Base-by-base conservation (phyloP, 2,113 vertebrate genomes). In the Tragulus kanchil region DNA sequence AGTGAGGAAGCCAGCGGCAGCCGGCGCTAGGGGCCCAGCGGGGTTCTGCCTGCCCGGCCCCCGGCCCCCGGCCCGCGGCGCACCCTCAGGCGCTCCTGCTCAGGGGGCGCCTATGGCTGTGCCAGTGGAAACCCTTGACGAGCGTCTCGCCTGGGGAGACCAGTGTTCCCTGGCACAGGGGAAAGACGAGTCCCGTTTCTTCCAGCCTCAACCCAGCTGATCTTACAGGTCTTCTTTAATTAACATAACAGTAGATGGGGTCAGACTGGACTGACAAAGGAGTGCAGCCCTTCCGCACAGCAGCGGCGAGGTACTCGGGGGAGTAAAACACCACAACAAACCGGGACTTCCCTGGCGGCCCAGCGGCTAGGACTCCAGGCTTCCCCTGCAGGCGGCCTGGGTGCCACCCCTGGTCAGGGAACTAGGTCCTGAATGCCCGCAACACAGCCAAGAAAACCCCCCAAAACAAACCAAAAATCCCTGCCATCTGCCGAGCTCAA, bases 241-340 rank as follows among this genome's bases (percentile, higher is more conserved):
- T 25, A 45, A 45, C 0, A 0, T 59, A 8, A 25, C 5, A 52
- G 10, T 14, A 36, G 4, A 9, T 59, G 26, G 19, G n/a, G 10
- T 65, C 48, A 59, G 67, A 23, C 13, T 16, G 52, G 52, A 52
- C 31, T 69, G 25, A 25, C 42, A 15, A 3, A 52, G 2, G 28
- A 3, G 17, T 1, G 62, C 0, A 65, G 82, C 48, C 83, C 56
- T 56, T 25, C 4, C 0, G 36, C 50, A 31, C 78, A 31, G 5
- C 3, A 15, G 85, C 21, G 9, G 0, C 21, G 26, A 61, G n/a
- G 28, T 5, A 45, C n/a, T 14, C 61, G 8, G 52, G 28, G 7
- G 54, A 67, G 89, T 3, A 21, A 54, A 45, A 36, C 52, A 8
- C 13, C 1, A 0, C 48, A 8, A 12, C 17, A 36, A 36, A 36